phyloP scores from a whole-genome alignment of 53 echinoderm and acorn worm genomes.

The Paelopatides confundens region DNA sequence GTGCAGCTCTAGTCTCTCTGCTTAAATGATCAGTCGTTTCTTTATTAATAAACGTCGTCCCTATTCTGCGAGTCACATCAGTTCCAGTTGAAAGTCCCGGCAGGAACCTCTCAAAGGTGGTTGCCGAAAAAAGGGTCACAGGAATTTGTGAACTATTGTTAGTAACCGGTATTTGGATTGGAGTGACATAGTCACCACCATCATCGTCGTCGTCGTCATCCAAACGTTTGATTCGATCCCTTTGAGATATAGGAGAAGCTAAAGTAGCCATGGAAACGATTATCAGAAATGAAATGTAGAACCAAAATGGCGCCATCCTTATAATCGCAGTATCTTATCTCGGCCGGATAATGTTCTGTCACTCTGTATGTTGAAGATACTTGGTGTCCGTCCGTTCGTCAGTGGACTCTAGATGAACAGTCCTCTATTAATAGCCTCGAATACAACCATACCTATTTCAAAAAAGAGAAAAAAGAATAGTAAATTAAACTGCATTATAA shows the following conservation, averaged over 20 bases:
- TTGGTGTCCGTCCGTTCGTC: background rate
- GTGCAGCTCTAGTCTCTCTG: background rate
- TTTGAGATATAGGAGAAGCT: background rate
- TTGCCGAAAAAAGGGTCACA: background rate
- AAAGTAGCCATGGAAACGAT: slow-evolving; percentile 11
- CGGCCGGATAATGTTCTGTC: background rate
- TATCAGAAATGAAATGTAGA: slow-evolving; percentile 4
- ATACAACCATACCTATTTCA: slow-evolving; percentile 9
- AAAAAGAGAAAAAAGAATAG: background rate
- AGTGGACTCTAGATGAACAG: background rate
- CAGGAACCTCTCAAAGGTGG: background rate
- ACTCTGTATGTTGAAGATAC: too few species aligned
- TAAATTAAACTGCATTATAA: background rate
- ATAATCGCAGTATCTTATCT: background rate
- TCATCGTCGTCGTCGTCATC: background rate
- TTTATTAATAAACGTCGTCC: background rate
- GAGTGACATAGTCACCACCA: background rate
- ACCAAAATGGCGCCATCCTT: slow-evolving; percentile 21
- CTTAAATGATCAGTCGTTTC: background rate
- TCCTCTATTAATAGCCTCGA: background rate
- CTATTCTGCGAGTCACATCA: background rate
- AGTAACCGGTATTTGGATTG: background rate
- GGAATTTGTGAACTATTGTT: background rate
- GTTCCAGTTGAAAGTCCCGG: background rate
- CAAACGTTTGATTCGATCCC: background rate